These are phyloP conservation scores for Pica pica DNA, from an alignment of 2,113 vertebrate genomes.

Conservation along the genomic window DNA sequence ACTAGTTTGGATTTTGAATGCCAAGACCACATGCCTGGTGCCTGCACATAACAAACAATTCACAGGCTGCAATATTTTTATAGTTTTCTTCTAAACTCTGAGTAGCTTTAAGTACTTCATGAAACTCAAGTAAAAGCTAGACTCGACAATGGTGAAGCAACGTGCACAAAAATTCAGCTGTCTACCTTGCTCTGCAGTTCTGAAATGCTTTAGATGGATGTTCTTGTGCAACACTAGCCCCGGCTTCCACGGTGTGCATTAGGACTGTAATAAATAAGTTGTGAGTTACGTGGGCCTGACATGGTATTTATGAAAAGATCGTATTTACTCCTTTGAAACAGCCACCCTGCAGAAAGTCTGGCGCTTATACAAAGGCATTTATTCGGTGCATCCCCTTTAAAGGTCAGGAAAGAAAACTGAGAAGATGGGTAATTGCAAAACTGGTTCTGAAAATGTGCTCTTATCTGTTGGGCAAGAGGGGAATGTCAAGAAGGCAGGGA, in stretches of 20 bases:
- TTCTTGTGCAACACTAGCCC: slow-evolving; percentile 9
- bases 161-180: not conserved
- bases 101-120: not conserved
- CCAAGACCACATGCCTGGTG: not conserved
- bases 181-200: not conserved
- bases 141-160: not conserved
- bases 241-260: not conserved
- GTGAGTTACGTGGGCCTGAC: not conserved
- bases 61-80: not conserved
- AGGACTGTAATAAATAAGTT: slow-evolving; percentile 30
- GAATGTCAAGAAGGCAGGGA: slow-evolving; percentile 29
- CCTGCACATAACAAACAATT: not conserved
- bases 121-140: not conserved
- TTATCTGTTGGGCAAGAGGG: slow-evolving; percentile 47
- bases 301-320: slow-evolving; percentile 47
- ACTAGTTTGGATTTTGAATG: not conserved
- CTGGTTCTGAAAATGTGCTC: slow-evolving; percentile 22
- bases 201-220: slow-evolving; percentile 14
- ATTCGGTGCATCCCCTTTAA: slow-evolving; percentile 27
- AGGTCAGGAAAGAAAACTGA: slow-evolving; percentile 54
- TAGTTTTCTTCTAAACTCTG: not conserved
- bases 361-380: not conserved
- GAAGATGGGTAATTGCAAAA: slow-evolving; percentile 52
- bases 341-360: slow-evolving; percentile 3
- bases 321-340: slow-evolving; percentile 45